Base-by-base conservation (phyloP, 2,113 vertebrate species). In the Plotosus lineatus region DNA sequence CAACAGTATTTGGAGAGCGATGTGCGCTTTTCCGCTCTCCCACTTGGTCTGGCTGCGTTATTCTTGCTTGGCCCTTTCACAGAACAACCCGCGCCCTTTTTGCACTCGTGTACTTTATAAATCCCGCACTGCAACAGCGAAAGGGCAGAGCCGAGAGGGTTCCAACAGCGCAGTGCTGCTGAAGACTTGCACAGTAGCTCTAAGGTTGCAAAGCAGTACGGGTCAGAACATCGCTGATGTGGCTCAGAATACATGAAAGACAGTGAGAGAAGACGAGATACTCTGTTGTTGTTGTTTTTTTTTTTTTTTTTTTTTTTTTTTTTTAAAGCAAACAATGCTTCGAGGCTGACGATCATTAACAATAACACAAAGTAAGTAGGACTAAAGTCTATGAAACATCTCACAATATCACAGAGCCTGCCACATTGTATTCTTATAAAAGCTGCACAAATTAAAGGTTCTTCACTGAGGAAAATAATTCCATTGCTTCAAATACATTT, bases 1-100 rank as follows among this genome's bases (percentile, higher is more conserved):
- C 92, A 94, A 94, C 92, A 94, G 90, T 76, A 80, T 90, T 89
- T 88, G 90, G 86, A 82, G 79, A 86, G 89, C 86, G 89, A 88
- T 72, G 58, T 11, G 56, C 79, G 81, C 40, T 81, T 82, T 78
- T 82, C 76, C 82, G 83, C 89, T 89, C 92, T 91, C 88, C 82
- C 88, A 85, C 89, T 89, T 88, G 83, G 87, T 90, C 89, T 91
- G 83, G 87, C 84, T 85, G 85, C 85, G 87, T 79, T 79, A 65
- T 85, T 91, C 90, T 89, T 80, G 56, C 86, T 90, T 82, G 40
- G 83, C 87, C 86, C 84, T 72, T 73, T 36, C 36, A 36, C 80
- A 83, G 69, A 68, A 61, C 60, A 66, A 51, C 63, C 76, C 26
- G 48, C 86, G 89, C 86, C 90, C 88, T 91, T 90, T 86, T 85